Base-by-base conservation (phyloP, 2,888 invertebrate species). In the Nesidiocoris tenuis region DNA sequence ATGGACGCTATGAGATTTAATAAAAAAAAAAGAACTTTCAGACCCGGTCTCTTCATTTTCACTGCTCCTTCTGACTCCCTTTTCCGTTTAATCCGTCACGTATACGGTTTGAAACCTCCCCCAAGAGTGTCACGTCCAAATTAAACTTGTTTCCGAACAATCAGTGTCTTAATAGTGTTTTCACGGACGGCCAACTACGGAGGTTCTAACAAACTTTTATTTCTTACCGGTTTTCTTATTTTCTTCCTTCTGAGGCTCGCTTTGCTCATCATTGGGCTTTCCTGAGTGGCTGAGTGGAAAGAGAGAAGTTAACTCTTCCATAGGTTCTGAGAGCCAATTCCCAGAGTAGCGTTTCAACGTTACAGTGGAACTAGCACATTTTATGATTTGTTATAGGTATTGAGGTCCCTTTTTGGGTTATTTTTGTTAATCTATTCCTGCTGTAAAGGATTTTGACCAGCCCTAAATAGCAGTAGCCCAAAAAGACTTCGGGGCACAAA, bases 101-200 rank as follows among this genome's bases (percentile, higher is more conserved):
- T 72, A 72, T 70, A 17, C 56, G 70, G 70, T 3, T 56, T 57
- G 70, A 70, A 70, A 70, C 70, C 70, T 70, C 59, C 72, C 72
- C 72, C 72, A 54, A 63, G 72, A 72, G 72, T 72, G 63, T 72
- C 75, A 75, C 75, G 75, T 75, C 67, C 75, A 75, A 75, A 75
- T 75, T 75, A 75, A 75, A 75, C 75, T 75, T 66, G 75, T 72
- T 72, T 70, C 24, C 65, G 66, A 75, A 75, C 75, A 75, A 75
- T 75, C 75, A 75, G 75, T 75, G 75, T 75, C 75, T 75, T 75
- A 75, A 75, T 75, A 75, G 75, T 75, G 67, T 75, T 67, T 75
- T 66, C 72, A 72, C 72, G 72, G 63, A 72, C 72, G 61, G 72
- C 72, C 72, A 72, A 72, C 72, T 63, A 61, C 25, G 21, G 22